Base-by-base conservation (phyloP, 2,888 invertebrate genomes). In the Drosophila fungiperda region DNA sequence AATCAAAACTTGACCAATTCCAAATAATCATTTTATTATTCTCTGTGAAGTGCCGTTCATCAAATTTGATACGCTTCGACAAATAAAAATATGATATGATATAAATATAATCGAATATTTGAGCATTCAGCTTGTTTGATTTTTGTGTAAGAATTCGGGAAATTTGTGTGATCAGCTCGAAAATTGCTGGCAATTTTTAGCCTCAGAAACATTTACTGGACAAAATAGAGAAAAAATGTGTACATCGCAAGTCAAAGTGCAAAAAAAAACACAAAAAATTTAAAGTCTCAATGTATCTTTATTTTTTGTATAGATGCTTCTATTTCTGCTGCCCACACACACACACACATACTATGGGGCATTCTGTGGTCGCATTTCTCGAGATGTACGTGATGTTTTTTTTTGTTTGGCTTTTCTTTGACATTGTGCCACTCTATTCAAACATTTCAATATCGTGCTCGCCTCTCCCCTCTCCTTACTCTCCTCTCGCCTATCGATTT, bases 391-490 rank as follows among this genome's bases (percentile, higher is more conserved):
- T 45, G 55, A 6, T 23, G 1, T 8, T 23, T 62, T 8, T 23
- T 23, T 23, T 57, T 45, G 26, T 40, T 33, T 20, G 23, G 64
- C 8, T 12, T 59, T 49, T 17, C 42, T 57, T 35, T 40, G 20
- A 26, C 42, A 17, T 42, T 54, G 23, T 35, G 29, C 12, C 17
- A 32, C 12, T 42, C 40, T 12, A 45, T 54, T 52, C 49, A 77
- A 77, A 77, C 73, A 66, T 70, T 76, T 61, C 75, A 52, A 45
- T 52, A 65, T 54, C 15, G 58, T 45, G 53, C 20, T 36, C 48
- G 33, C 48, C 29, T 29, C 26, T 26, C 26, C 26, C 4, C 26
- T 26, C 23, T 1, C 23, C 23, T 23, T 23, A 23, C 26, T 26
- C 26, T 3, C 3, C 26, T 26, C 29, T 29, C 29, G 29, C 5